Base-by-base conservation (phyloP, 2,113 vertebrate species). In the Cavia aperea region DNA sequence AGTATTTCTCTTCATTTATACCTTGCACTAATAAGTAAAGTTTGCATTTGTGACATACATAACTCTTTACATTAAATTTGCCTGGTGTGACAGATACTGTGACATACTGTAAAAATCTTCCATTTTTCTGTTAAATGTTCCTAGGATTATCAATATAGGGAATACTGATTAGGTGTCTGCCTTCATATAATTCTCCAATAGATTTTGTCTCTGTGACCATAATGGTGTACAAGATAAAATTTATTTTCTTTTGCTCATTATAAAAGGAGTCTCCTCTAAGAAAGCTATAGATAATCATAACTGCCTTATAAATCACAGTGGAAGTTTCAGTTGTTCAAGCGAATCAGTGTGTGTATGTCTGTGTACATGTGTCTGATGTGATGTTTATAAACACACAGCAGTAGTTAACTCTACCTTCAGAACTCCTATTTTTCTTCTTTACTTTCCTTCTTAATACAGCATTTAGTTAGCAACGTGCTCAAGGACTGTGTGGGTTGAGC, bases 211-310 rank as follows among this genome's bases (percentile, higher is more conserved):
- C 31, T 93, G 51, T 58, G 31, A 56, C 19, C 73, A 0, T 62
- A 87, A 63, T 58, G 66, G 19, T 65, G 82, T 92, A 62, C 10
- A 54, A 21, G 24, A 81, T 91, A 93, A 68, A 39, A 43, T 86
- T 54, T 73, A 75, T 72, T 92, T 95, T 87, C 39, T 81, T 92
- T 90, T 85, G 21, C 24, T 89, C 62, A 91, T 93, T 91, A 66
- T n/a, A 39, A 70, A 89, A 85, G 31, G 21, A 84, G 49, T 85
- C 92, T 95, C 39, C 63, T 82, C 26, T 84, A 65, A 92, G 54
- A 51, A n/a, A 36, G 39, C 73, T 46, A 79, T 58, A 5, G 58
- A 56, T 4, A n/a, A 14, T 43, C 39, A 58, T 12, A 90, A 15
- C 11, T 43, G 68, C 12, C 15, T 90, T 70, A 73, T 81, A 95